These are phyloP conservation scores for Phasia obesa DNA, from an alignment of 2,888 invertebrate species.

Conservation along the genomic window DNA sequence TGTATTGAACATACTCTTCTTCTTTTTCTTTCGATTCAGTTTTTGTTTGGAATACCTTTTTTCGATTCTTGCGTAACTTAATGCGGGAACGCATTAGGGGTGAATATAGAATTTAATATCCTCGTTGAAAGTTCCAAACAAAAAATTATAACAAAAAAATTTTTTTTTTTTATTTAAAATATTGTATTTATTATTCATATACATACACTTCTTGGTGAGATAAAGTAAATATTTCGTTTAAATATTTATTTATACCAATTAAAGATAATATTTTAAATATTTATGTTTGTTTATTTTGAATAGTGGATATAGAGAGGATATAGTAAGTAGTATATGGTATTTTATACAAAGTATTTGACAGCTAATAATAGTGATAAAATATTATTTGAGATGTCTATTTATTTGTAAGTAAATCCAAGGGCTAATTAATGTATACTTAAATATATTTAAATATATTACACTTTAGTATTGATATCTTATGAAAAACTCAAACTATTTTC, in stretches of 20 bases:
- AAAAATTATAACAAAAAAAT: background rate
- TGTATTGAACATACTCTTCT: too few relatives aligned
- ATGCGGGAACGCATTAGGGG: too few relatives aligned
- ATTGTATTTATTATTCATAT: conserved; percentile 51
- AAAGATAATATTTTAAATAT: conserved; percentile 43
- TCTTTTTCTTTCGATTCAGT: too few relatives aligned
- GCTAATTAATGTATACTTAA: conserved; percentile 3
- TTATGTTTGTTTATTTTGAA: conserved; percentile 40
- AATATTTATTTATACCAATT: conserved; percentile 45
- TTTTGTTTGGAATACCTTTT: too few relatives aligned
- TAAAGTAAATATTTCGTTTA: conserved; percentile 46
- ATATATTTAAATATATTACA: too few relatives aligned
- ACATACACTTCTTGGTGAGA: conserved; percentile 55
- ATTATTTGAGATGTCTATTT: conserved; percentile 5
- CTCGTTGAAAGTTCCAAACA: too few relatives aligned
- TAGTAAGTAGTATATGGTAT: conserved; percentile 21
- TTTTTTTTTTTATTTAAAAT: conserved; percentile 42
- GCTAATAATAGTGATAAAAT: conserved; percentile 39
- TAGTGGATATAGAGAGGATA: conserved; percentile 31
- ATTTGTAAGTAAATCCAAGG: conserved; percentile 22
- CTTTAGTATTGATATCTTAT: conserved; percentile 38
- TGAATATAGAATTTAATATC: too few relatives aligned
- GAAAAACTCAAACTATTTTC: conserved; percentile 40
- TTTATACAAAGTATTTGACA: conserved; percentile 55
- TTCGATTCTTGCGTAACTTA: too few relatives aligned